Evolutionary conservation across 37 sponge, comb jelly and placozoan species (phyloP), one percentile per base, ranked within the genome.

Genomic region (Halichondria panicea): DNA sequence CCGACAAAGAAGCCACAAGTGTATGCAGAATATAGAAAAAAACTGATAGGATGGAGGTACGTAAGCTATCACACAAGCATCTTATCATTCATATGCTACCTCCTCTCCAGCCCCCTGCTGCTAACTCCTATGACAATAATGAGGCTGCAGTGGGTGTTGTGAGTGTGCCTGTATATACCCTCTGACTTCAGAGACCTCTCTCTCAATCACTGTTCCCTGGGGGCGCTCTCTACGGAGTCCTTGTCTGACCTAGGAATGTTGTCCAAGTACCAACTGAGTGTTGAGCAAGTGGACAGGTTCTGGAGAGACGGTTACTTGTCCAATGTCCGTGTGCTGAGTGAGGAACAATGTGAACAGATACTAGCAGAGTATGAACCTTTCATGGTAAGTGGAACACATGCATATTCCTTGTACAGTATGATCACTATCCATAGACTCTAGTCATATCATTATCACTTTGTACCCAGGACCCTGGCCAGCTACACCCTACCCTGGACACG

Each of bases 401-500:
- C 15, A 18, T 48, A 48, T 48, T 48, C 15, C 52, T 48, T 18
- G 11, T n/a, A n/a, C n/a, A n/a, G n/a, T n/a, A n/a, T n/a, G n/a
- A n/a, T n/a, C n/a, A n/a, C n/a, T n/a, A n/a, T n/a, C n/a, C n/a
- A n/a, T n/a, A n/a, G n/a, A n/a, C n/a, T n/a, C n/a, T n/a, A n/a
- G n/a, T n/a, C n/a, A n/a, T n/a, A n/a, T n/a, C n/a, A n/a, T n/a
- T n/a, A n/a, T n/a, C n/a, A n/a, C n/a, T n/a, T n/a, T n/a, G n/a
- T n/a, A n/a, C n/a, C 0, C 46, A 87, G 88, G 55, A 87, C 40
- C 56, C 72, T 5, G 77, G 81, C 13, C 41, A 68, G 55, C 63
- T 62, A 7, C 88, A 87, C 61, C n/a, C n/a, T n/a, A n/a, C n/a
- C 61, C 42, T 35, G 88, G 88, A 19, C 88, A 87, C 57, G 88